These are phyloP conservation scores for Dryococelus australis DNA, from an alignment of 2,888 invertebrate genomes.

Conservation along the genomic window DNA sequence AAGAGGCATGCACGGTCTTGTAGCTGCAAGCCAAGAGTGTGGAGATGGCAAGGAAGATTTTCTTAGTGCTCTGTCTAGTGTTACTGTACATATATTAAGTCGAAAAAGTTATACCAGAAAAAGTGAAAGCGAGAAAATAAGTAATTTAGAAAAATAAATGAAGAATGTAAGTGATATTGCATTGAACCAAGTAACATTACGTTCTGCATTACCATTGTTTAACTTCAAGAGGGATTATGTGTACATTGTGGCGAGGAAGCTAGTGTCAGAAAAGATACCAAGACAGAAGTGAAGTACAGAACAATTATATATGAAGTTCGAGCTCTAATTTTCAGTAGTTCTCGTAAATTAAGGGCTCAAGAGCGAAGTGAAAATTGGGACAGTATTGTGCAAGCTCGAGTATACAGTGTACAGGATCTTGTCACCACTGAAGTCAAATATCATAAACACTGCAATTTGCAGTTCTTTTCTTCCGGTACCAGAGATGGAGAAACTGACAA, in stretches of 20 bases:
- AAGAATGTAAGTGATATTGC: not conserved
- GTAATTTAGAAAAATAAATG: not conserved
- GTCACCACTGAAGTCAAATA: too few relatives aligned
- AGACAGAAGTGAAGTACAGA: not conserved
- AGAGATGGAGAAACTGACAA: not conserved
- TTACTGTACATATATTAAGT: too few relatives aligned
- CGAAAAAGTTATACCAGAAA: too few relatives aligned
- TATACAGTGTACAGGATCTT: too few relatives aligned
- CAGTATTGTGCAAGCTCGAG: not conserved
- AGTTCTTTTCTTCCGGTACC: constrained; percentile 3
- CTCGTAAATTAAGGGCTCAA: not conserved
- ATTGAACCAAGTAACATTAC: not conserved
- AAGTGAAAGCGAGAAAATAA: not conserved
- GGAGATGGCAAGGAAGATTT: not conserved
- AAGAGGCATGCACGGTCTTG: not conserved
- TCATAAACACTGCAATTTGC: too few relatives aligned
- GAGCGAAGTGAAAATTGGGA: not conserved
- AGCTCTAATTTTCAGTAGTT: not conserved
- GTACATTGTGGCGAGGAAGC: not conserved
- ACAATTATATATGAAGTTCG: not conserved
- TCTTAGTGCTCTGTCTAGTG: too few relatives aligned
- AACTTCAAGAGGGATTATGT: not conserved
- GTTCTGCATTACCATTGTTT: not conserved
- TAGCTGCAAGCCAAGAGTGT: not conserved
- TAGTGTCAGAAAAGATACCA: not conserved